Evolutionary conservation across 2,888 invertebrate species (phyloP).

Genomic region (Tryphoninae sp.): DNA sequence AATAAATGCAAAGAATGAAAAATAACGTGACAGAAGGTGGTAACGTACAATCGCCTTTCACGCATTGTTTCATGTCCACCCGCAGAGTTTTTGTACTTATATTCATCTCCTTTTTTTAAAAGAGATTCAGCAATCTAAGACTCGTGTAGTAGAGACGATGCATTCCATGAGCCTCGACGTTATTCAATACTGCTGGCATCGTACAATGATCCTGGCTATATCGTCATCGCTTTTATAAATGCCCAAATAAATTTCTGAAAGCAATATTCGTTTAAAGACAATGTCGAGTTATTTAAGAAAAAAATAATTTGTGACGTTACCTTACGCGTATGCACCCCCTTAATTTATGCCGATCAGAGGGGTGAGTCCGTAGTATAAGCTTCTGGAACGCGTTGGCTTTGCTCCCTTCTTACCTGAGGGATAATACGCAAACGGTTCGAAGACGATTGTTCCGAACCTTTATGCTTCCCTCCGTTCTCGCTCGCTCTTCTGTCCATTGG

Average conservation of each 20-base stretch:
- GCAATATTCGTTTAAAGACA: not conserved
- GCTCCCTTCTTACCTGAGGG: constrained; percentile 44
- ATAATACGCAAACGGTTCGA: constrained; percentile 47
- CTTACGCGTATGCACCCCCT: not conserved
- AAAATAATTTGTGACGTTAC: not conserved
- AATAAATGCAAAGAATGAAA: not conserved
- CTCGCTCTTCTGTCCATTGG: constrained; percentile 16
- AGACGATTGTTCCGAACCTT: constrained; percentile 54
- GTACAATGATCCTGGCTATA: too few species aligned
- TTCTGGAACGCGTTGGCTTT: constrained; percentile 4
- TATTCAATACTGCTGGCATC: too few species aligned
- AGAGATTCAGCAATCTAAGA: not conserved
- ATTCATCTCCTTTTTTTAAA: not conserved
- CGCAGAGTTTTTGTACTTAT: constrained; percentile 13
- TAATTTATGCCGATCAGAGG: constrained; percentile 23
- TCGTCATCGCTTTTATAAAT: too few species aligned
- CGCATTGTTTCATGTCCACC: constrained; percentile 6
- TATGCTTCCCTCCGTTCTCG: constrained; percentile 22
- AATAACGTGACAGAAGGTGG: not conserved
- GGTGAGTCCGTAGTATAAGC: constrained; percentile 24
- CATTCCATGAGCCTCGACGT: too few species aligned
- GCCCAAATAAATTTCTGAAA: too few species aligned
- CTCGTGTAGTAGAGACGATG: not conserved
- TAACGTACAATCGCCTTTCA: not conserved
- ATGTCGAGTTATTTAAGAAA: not conserved